Evolutionary conservation across 2,797 vertebrate species (phyloP), one percentile per base, ranked within the genome.

Genomic region (Peromyscus aztecus): DNA sequence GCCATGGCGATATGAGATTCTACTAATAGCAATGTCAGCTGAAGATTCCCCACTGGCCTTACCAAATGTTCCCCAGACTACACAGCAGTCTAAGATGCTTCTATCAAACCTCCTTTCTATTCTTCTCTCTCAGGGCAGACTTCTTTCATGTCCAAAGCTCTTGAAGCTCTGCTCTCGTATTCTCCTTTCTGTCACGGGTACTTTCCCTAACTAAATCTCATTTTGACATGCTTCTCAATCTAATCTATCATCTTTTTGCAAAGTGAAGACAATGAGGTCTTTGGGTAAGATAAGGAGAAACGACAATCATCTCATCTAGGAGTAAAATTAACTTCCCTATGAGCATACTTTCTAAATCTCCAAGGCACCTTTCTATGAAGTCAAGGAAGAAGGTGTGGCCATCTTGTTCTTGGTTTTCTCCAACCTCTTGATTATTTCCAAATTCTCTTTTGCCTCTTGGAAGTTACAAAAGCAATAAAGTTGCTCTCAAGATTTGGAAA

Each of bases 401-500:
- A 84, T 61, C 14, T 76, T 57, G 34, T 34, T 34, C 11, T 73
- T 91, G 59, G 87, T 31, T 73, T 90, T 94, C 55, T 29, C 31
- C 40, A n/a, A n/a, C 24, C 17, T 83, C 57, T 87, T 49, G 24
- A 34, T 91, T 61, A 81, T 83, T 89, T 89, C 24, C 4, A 95
- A 87, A 65, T 83, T 93, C 59, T 91, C 75, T 67, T 63, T 71
- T 93, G 37, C 16, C 34, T 63, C 17, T 92, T 90, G 21, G 49
- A 88, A 92, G 52, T 81, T 77, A 55, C 31, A 27, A 40, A 3
- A 19, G 46, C 17, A 85, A 78, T 13, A 90, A 67, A 85, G 23
- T 81, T 93, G 65, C 57, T 96, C 61, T 90, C 11, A 52, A 86
- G 13, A 73, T 71, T 81, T 81, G 14, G 6, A 43, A 96, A 77